Evolutionary conservation across 2,888 invertebrate genomes (phyloP).

Genomic region (Eupithecia inturbata): DNA sequence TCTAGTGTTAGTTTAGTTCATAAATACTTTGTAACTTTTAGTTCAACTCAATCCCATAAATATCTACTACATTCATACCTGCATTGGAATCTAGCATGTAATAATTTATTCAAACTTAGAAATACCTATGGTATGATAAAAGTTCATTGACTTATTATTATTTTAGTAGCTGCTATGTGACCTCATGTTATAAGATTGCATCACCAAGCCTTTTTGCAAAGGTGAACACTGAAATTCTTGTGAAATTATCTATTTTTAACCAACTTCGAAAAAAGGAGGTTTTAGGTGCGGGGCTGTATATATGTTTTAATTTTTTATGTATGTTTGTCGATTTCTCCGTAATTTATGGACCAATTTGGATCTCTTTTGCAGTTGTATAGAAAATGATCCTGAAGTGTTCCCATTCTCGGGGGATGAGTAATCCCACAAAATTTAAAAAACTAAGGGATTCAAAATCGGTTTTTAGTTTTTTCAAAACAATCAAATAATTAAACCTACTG

Average conservation of each 20-base stretch:
- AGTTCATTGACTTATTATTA: conserved; percentile 50
- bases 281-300: no score
- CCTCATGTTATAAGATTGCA: conserved; percentile 13
- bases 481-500: conserved; percentile 6
- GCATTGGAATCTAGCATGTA: background rate
- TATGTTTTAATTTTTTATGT: no score
- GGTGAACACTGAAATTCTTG: conserved; percentile 26
- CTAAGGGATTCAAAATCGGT: no score
- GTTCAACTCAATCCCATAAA: conserved; percentile 11
- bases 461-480: no score
- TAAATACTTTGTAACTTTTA: conserved; percentile 30
- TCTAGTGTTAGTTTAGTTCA: background rate
- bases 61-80: background rate
- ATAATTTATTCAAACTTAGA: background rate
- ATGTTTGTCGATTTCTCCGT: no score
- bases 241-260: conserved; percentile 47
- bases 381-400: no score
- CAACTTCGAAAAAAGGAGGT: no score
- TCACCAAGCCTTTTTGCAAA: conserved; percentile 43
- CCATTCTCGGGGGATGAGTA: no score
- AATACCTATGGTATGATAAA: conserved; percentile 16
- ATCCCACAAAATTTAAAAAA: no score
- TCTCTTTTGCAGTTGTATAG: no score
- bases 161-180: conserved; percentile 37
- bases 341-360: no score